These are phyloP conservation scores for Belgica antarctica DNA, from an alignment of 2,888 invertebrate genomes.

Conservation along the genomic window DNA sequence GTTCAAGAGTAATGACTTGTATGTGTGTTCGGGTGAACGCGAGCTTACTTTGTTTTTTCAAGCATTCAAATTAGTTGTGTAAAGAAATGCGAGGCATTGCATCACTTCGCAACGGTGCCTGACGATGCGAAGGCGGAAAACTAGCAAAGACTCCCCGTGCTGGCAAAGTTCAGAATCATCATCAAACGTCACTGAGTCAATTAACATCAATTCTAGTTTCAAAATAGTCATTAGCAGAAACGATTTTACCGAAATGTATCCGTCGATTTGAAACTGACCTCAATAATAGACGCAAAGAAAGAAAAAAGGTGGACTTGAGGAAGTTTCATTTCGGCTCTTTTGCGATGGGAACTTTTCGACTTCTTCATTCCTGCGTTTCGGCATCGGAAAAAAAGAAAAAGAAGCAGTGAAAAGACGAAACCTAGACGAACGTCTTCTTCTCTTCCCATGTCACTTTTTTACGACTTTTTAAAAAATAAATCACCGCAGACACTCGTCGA, in stretches of 20 bases:
- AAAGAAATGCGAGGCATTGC: too few relatives aligned
- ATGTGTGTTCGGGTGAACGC: too few relatives aligned
- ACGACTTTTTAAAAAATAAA: slow-evolving; percentile 2
- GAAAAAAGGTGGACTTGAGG: not conserved
- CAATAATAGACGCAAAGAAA: not conserved
- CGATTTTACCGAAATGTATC: not conserved
- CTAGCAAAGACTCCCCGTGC: too few relatives aligned
- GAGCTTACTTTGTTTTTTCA: too few relatives aligned
- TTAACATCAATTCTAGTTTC: slow-evolving; percentile 15
- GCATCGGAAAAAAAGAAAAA: too few relatives aligned
- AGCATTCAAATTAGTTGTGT: too few relatives aligned
- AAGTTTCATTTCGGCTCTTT: too few relatives aligned
- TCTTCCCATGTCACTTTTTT: slow-evolving; percentile 6
- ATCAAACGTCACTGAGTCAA: not conserved
- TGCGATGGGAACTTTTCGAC: not conserved
- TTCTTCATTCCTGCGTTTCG: too few relatives aligned
- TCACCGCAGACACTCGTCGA: not conserved
- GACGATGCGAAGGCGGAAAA: too few relatives aligned
- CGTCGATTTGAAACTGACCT: not conserved
- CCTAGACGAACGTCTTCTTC: not conserved
- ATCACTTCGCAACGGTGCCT: too few relatives aligned
- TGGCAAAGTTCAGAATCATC: not conserved
- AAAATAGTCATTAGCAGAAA: not conserved
- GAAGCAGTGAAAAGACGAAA: not conserved
- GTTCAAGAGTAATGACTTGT: too few relatives aligned